phyloP scores from a whole-genome alignment of 2,888 invertebrate species.

The Amphiduros pacificus region DNA sequence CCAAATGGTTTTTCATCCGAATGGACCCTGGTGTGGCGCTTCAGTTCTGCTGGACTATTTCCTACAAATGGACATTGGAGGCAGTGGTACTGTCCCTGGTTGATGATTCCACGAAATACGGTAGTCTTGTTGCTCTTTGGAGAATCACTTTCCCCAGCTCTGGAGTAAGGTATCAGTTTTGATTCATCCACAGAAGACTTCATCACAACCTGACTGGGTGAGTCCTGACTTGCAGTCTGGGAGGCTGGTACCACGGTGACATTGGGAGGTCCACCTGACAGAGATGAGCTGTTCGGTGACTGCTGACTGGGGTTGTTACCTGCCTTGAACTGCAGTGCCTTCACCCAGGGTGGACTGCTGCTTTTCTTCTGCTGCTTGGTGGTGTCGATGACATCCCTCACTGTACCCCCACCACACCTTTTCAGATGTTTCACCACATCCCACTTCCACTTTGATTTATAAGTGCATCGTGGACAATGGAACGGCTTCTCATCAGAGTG shows the following conservation, averaged over 20 bases:
- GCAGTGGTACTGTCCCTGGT: conserved; percentile 42
- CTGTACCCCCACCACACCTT: conserved; percentile 54
- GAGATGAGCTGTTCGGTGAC: conserved; percentile 1
- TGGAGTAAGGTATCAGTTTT: neutral
- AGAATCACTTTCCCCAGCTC: neutral
- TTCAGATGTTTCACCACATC: conserved; percentile 59
- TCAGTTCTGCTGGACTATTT: conserved; percentile 52
- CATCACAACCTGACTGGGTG: too few species aligned
- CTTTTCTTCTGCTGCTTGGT: conserved; percentile 29
- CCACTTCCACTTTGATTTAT: conserved; percentile 60
- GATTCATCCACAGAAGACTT: neutral
- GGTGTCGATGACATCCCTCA: conserved; percentile 56
- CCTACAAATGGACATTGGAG: conserved; percentile 52
- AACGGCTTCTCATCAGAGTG: conserved; percentile 59
- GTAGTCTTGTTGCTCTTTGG: neutral
- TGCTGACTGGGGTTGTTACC: neutral
- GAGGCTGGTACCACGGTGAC: conserved; percentile 47
- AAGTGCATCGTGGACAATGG: conserved; percentile 56
- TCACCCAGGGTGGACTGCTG: conserved; percentile 1
- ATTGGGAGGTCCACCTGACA: conserved; percentile 47
- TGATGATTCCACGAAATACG: neutral
- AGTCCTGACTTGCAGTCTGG: neutral
- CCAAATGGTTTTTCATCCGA: conserved; percentile 55
- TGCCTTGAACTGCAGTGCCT: conserved; percentile 10
- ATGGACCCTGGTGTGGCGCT: conserved; percentile 51